phyloP scores from a whole-genome alignment of 1,140 invertebrate species.

The Tenebrio molitor region DNA sequence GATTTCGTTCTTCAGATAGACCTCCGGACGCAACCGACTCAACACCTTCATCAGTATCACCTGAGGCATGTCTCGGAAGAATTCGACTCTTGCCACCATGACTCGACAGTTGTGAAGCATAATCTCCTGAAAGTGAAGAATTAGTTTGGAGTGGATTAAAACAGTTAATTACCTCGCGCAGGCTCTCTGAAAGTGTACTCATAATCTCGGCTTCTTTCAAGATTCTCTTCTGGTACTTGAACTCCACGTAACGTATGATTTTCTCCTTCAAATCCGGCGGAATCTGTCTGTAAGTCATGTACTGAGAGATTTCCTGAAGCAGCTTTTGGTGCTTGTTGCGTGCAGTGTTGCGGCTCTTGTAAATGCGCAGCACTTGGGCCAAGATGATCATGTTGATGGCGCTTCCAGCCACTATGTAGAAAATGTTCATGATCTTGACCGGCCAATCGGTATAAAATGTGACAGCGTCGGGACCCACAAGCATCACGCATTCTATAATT shows the following conservation, averaged over 20 bases:
- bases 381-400: background rate
- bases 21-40: background rate
- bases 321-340: slow-evolving; percentile 51
- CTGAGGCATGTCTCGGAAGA: background rate
- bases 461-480: background rate
- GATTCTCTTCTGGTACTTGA: slow-evolving; percentile 57
- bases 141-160: too few species aligned
- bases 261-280: slow-evolving; percentile 48
- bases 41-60: background rate
- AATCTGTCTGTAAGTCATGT: slow-evolving; percentile 54
- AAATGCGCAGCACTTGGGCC: slow-evolving; percentile 18
- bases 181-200: slow-evolving; percentile 42
- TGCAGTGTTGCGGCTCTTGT: slow-evolving; percentile 5
- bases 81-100: background rate
- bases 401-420: background rate
- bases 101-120: background rate
- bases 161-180: too few species aligned
- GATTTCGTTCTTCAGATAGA: background rate
- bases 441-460: background rate
- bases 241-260: slow-evolving; percentile 57
- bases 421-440: background rate
- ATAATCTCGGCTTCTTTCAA: too few species aligned
- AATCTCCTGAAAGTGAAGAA: too few species aligned
- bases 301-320: slow-evolving; percentile 51
- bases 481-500: background rate